Evolutionary conservation across 1,140 invertebrate species (phyloP), one percentile per base, ranked within the genome.

Genomic region (Akabosia matsudoensis): DNA sequence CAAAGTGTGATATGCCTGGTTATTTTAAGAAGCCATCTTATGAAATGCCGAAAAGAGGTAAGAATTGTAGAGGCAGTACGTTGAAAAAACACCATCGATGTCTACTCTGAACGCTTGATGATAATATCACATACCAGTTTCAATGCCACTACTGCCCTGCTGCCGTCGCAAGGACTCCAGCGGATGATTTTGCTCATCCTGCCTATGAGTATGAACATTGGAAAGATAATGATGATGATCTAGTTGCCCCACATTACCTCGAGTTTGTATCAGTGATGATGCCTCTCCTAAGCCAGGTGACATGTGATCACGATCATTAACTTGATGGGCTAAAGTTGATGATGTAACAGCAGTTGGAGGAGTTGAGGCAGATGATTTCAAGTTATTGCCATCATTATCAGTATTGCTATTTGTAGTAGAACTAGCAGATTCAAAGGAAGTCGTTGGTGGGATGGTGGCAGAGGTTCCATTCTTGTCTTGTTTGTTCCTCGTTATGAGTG

Each of bases 301-400:
- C 61, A 67, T 67, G 61, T 67, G 61, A 67, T 67, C 30, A n/a
- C 61, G 24, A 28, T 67, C 61, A 67, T 67, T 67, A 67, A 67
- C 7, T 16, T 30, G 61, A 67, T 67, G 61, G 61, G 61, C 61
- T 31, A 67, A 67, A 67, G 61, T 67, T 67, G 61, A 67, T 30
- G 61, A 30, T 61, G 54, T 22, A 61, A 61, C 54, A 61, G 54
- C 14, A 61, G 54, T 61, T 4, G 54, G 14, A 61, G 54, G 54
- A 61, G 54, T 3, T 16, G 54, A 24, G 30, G 61, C 24, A 67
- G 61, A 67, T 24, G 61, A 67, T 13, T 67, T 31, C n/a, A 67
- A 67, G 37, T 45, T 45, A 45, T 45, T 45, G 18, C 37, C 37
- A 45, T 18, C 7, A 45, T 45, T 45, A 45, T 18, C 37, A 18